Base-by-base conservation (phyloP, 2,888 invertebrate genomes). In the Disparrhopalites patrizii region DNA sequence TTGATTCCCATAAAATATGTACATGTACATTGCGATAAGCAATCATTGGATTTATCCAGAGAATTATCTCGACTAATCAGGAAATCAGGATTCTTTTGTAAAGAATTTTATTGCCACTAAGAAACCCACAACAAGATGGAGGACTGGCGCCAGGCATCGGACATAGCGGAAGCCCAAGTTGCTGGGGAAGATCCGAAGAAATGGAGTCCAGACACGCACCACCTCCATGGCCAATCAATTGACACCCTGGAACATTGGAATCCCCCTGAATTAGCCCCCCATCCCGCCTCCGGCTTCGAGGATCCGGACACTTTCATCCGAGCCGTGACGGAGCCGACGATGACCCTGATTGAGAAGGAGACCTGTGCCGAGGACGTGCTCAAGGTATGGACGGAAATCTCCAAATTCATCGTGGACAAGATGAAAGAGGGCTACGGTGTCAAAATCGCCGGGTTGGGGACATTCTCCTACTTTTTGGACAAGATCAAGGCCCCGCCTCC, bases 391-490 rank as follows among this genome's bases (percentile, higher is more conserved):
- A 66, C 67, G 30, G 60, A 65, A 10, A 66, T 72, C 8, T 67
- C 67, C 1, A 66, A 69, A 43, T 68, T 51, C 27, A 70, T 73
- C 47, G 71, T 67, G 15, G 31, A 62, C 1, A 69, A 71, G 61
- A 36, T 72, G 52, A 65, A 66, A 52, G 61, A 67, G 18, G 73
- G 72, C 0, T 38, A 61, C 15, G 73, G 68, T 13, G 68, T 69
- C 1, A 65, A 47, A 40, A 69, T 73, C 55, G 66, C 73, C 8
- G 73, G 73, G 4, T 62, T 73, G 5, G 70, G 73, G n/a, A 70
- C 68, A n/a, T 65, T 69, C 40, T 58, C 56, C 15, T 62, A 56
- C 28, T 51, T 25, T 13, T 15, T 43, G 8, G 43, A 43, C 43
- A 10, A n/a, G 5, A n/a, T n/a, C n/a, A n/a, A n/a, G n/a, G n/a